Conservation (phyloP, 2,113 vertebrate species). For the Porphyrio hochstetteri region DNA sequence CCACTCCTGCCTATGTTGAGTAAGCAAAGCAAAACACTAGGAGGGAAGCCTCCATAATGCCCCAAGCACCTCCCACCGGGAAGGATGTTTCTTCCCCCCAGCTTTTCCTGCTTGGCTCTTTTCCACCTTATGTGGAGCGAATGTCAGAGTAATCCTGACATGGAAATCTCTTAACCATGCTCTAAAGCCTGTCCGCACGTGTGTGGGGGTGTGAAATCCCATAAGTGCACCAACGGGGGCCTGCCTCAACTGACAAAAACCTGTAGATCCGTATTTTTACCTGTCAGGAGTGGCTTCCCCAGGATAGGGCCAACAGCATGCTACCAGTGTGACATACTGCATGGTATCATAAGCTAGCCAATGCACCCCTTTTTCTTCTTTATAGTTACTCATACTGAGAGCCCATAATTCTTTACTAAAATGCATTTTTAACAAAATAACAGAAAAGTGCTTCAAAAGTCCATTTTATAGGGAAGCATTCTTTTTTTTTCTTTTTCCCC, state of each 20-base stretch:
- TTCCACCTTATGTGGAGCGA: not conserved
- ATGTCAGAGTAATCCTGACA: not conserved
- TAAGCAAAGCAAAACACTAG: not conserved
- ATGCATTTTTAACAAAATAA: slow-evolving; percentile 22
- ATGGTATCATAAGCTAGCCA: not conserved
- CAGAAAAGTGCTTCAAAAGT: slow-evolving; percentile 5
- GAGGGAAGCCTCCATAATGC: not conserved
- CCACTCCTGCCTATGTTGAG: not conserved
- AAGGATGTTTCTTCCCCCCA: not conserved
- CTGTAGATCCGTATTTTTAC: not conserved
- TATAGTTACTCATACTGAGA: not conserved
- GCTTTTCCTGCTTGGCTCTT: not conserved
- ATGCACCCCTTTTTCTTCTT: not conserved
- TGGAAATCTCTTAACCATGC: not conserved
- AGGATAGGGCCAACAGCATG: not conserved
- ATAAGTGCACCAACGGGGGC: not conserved
- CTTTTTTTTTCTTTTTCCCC: not conserved
- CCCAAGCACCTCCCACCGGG: not conserved
- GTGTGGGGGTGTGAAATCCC: too few relatives aligned
- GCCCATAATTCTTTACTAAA: not conserved
- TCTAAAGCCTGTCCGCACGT: not conserved
- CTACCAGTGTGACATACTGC: not conserved
- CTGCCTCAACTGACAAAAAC: not conserved
- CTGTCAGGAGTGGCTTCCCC: not conserved
- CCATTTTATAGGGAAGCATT: slow-evolving; percentile 7